Percentiles rank a stretch among this genome's conserved stretches.
phyloP scores from a whole-genome alignment of 1,140 invertebrate genomes.

The Drosophila mauritiana region DNA sequence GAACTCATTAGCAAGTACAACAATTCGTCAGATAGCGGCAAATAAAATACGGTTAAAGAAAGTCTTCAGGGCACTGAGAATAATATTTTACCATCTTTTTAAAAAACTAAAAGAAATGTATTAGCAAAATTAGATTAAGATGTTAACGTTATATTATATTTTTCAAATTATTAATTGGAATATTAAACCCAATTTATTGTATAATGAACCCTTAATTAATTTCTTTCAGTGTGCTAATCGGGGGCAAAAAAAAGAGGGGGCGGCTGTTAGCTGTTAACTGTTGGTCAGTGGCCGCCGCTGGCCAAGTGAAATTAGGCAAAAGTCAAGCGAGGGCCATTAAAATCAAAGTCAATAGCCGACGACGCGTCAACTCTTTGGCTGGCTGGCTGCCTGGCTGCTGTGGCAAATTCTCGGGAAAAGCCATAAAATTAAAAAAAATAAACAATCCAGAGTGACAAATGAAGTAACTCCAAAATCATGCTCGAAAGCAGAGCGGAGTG shows the following conservation, averaged over 20 bases:
- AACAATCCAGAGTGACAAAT: conserved; percentile 75
- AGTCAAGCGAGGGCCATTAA: conserved; percentile 64
- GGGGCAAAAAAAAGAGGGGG: conserved; percentile 39
- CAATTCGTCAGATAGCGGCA: conserved; percentile 28
- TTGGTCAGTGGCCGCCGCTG: conserved; percentile 46
- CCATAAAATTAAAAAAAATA: conserved; percentile 67
- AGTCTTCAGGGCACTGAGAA: conserved; percentile 43
- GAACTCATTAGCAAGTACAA: conserved; percentile 69
- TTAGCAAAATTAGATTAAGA: background rate
- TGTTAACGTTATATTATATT: too few species aligned
- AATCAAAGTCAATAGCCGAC: conserved; percentile 80
- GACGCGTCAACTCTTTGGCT: conserved; percentile 29
- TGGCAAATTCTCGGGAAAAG: conserved; percentile 76
- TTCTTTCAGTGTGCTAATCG: conserved; percentile 18
- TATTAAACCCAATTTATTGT: too few species aligned
- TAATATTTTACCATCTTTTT: background rate
- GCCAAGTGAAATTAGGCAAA: conserved; percentile 72
- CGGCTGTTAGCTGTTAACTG: conserved; percentile 44
- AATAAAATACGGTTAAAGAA: conserved; percentile 63
- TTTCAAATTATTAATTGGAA: too few species aligned
- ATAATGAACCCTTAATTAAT: background rate
- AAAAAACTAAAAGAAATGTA: background rate
- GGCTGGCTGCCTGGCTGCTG: conserved; percentile 48
- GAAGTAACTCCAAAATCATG: conserved; percentile 79
- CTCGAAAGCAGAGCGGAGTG: conserved; percentile 64